Evolutionary conservation across 2,888 invertebrate genomes (phyloP), one percentile per base, ranked within the genome.

Genomic region (Brenthis hecate): DNA sequence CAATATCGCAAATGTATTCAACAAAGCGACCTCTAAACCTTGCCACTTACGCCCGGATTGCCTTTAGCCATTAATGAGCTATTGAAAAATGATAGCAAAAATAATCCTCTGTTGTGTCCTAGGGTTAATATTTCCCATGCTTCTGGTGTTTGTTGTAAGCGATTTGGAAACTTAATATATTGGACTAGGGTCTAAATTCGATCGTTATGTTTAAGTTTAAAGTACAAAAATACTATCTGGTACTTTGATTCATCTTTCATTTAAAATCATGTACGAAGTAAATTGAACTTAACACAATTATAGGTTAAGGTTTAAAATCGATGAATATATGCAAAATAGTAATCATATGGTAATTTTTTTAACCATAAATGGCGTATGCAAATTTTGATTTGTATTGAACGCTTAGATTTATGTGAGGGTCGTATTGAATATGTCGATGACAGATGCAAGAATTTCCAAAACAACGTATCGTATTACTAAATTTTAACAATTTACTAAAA

Each of bases 41-140:
- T 77, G 81, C 82, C 86, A 88, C 89, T 90, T 85, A 88, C 89
- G 87, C 84, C 70, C 82, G 86, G 80, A 82, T 88, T 84, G 85
- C 82, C 84, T 84, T 81, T 81, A 79, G 81, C 80, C 80, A 84
- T 85, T 92, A 92, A 92, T 92, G 90, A 92, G 89, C 92, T 91
- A 92, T 92, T 92, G 92, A 92, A 92, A 92, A 92, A 92, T 92
- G 92, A 92, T 92, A 87, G 88, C 86, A 87, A 89, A 91, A 90
- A 90, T 91, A 86, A 88, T 89, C 88, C 87, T 80, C 78, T 77
- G 76, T 81, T n/a, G n/a, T n/a, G n/a, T n/a, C n/a, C n/a, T 76
- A 79, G 88, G 91, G 89, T 85, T 83, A 80, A 78, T 73, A 76
- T 68, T 88, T 87, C 86, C 81, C 87, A 86, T 81, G 80, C 75